Percentiles rank a stretch among this genome's conserved stretches.
Evolutionary conservation across 2,797 vertebrate genomes (phyloP).

Genomic region (Hafferia zeledoni): DNA sequence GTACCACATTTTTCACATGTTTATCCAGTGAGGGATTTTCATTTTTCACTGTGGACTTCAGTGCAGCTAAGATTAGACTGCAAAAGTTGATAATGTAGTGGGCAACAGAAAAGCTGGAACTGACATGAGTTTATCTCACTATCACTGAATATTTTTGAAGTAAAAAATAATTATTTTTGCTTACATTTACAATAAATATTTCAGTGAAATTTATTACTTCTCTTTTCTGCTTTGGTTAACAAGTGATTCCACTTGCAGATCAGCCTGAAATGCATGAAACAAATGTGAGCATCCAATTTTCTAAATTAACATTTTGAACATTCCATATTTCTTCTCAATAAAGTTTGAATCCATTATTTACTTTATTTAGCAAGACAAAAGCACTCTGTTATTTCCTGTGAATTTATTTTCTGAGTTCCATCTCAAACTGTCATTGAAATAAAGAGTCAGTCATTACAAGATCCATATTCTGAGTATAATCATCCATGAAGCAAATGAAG

Average conservation of each 20-base stretch:
- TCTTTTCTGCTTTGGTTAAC: neutral
- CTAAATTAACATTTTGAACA: conserved; percentile 10
- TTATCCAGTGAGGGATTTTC: neutral
- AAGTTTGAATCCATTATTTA: neutral
- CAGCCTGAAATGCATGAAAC: neutral
- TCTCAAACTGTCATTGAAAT: neutral
- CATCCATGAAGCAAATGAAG: neutral
- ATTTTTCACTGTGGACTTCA: neutral
- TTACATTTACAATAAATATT: neutral
- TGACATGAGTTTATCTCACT: neutral
- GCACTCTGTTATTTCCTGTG: neutral
- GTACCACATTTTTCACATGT: neutral
- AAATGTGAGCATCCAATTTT: conserved; percentile 1
- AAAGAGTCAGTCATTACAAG: neutral
- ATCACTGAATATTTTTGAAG: neutral
- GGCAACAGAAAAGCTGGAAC: neutral
- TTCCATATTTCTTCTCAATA: neutral
- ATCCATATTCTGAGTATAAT: conserved; percentile 9
- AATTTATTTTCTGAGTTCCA: neutral
- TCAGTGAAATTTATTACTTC: neutral
- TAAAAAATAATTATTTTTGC: neutral
- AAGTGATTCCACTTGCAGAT: neutral
- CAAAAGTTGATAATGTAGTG: neutral
- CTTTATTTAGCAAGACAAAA: neutral
- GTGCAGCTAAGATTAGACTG: neutral